phyloP scores from a whole-genome alignment of 2,113 vertebrate species.

The Datnioides undecimradiatus region DNA sequence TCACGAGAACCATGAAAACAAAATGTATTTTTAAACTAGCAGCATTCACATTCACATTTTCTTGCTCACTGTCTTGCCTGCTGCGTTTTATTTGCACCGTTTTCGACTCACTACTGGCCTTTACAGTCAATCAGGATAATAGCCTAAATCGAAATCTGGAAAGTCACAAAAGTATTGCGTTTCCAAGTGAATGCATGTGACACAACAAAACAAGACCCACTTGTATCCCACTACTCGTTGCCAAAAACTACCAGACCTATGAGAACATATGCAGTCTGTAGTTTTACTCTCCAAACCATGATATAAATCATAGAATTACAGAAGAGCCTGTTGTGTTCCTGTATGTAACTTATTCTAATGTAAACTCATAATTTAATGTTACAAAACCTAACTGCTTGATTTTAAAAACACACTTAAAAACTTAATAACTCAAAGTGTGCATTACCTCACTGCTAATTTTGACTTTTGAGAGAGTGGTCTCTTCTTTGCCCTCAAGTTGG shows the following conservation, averaged over 20 bases:
- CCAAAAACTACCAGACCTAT: background rate
- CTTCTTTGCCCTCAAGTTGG: background rate
- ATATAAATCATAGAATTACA: no score
- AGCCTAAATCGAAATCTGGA: background rate
- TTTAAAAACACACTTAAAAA: background rate
- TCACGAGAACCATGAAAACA: no score
- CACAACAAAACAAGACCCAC: background rate
- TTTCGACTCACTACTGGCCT: background rate
- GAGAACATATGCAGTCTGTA: background rate
- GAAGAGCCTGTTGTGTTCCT: no score
- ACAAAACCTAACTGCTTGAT: no score
- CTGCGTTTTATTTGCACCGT: background rate
- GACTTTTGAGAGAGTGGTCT: background rate
- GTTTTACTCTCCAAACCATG: background rate
- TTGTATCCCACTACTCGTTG: background rate
- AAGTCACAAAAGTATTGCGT: background rate
- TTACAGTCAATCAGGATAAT: background rate
- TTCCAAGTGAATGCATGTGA: background rate
- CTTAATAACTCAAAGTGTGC: background rate
- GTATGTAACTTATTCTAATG: no score
- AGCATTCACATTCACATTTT: background rate
- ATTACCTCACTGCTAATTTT: background rate
- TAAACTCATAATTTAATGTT: no score
- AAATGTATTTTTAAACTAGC: background rate
- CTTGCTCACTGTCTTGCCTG: background rate